Evolutionary conservation across 2,797 vertebrate species (phyloP).

Genomic region (Glyptemys insculpta): DNA sequence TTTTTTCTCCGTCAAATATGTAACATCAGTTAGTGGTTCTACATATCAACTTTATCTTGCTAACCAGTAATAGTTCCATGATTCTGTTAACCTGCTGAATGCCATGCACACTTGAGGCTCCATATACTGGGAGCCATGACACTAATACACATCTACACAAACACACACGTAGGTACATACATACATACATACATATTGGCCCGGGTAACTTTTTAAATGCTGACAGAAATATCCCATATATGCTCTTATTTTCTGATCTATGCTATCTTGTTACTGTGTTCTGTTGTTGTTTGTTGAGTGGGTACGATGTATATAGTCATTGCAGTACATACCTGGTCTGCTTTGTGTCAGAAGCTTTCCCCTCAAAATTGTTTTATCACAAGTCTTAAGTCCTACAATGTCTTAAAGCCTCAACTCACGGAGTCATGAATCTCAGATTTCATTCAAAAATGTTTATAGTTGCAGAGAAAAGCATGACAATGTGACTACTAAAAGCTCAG

Average conservation of each 20-base stretch:
- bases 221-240: background rate
- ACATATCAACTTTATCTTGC: background rate
- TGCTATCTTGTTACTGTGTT: background rate
- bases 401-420: background rate
- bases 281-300: background rate
- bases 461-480: background rate
- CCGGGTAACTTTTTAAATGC: background rate
- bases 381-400: background rate
- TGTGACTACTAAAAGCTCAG: background rate
- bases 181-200: background rate
- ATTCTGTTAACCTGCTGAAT: background rate
- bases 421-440: background rate
- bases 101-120: background rate
- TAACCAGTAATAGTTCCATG: no score
- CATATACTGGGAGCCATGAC: background rate
- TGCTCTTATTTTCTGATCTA: background rate
- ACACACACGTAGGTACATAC: background rate
- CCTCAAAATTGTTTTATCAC: background rate
- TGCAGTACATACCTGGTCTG: background rate
- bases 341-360: background rate
- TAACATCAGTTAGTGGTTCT: background rate
- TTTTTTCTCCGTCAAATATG: background rate
- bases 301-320: background rate
- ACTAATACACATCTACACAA: no score
- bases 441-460: background rate